Conservation (phyloP, 2,888 invertebrate species). For the Drosophila pseudotalamancana region DNA sequence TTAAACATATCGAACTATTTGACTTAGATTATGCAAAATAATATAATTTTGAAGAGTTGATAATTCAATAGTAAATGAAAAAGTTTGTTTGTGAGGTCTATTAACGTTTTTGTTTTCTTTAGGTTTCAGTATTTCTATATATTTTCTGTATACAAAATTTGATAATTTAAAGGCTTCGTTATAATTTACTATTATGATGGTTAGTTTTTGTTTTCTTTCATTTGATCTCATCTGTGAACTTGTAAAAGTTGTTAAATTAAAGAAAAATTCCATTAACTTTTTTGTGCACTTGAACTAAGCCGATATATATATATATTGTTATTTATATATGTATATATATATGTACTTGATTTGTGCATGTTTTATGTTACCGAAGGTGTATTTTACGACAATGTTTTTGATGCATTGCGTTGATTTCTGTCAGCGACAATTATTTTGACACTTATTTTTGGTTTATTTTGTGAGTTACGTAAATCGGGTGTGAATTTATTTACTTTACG, state of each 20-base stretch:
- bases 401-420: conserved; percentile 62
- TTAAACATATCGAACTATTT: too few relatives aligned
- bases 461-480: conserved; percentile 69
- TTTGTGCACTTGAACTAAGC: conserved; percentile 51
- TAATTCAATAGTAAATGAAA: too few relatives aligned
- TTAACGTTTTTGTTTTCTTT: too few relatives aligned
- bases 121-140: too few relatives aligned
- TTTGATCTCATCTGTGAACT: conserved; percentile 22
- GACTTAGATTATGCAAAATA: too few relatives aligned
- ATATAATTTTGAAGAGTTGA: too few relatives aligned
- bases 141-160: too few relatives aligned
- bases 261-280: conserved; percentile 34
- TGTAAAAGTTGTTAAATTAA: conserved; percentile 31
- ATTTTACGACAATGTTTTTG: conserved; percentile 41
- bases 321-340: conserved; percentile 11
- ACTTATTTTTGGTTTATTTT: conserved; percentile 60
- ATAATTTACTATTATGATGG: conserved; percentile 6
- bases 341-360: conserved; percentile 28
- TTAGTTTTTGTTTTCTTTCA: conserved; percentile 10
- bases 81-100: too few relatives aligned
- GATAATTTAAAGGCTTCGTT: too few relatives aligned
- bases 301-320: not conserved
- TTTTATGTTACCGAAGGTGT: conserved; percentile 29
- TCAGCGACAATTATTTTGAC: conserved; percentile 69
- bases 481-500: conserved; percentile 68